Percentiles rank a stretch among this genome's conserved stretches.
These are phyloP conservation scores for Acromyrmex heyeri DNA, from an alignment of 1,140 invertebrate species.

Conservation along the genomic window DNA sequence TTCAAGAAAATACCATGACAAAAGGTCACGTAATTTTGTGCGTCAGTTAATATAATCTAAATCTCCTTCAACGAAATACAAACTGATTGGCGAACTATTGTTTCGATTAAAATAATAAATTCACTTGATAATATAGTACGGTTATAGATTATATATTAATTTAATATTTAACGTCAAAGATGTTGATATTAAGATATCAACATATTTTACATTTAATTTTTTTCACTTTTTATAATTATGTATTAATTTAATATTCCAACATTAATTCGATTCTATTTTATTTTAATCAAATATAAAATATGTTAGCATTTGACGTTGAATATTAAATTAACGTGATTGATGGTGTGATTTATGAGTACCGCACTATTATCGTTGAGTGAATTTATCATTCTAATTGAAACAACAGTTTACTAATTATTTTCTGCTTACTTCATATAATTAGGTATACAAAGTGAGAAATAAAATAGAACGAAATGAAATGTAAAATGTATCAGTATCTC, in stretches of 20 bases:
- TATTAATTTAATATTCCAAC: no score
- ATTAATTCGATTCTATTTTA: no score
- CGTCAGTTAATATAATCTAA: background rate
- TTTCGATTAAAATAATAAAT: conserved; percentile 22
- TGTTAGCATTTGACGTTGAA: no score
- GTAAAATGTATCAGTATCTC: no score
- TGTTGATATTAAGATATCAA: background rate
- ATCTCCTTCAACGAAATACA: background rate
- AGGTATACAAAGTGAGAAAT: no score
- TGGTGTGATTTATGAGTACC: background rate
- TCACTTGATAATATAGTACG: conserved; percentile 4
- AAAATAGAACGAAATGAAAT: no score
- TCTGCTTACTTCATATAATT: background rate
- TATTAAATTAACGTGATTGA: background rate
- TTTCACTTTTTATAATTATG: background rate
- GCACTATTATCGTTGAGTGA: background rate
- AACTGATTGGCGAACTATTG: background rate
- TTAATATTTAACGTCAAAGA: conserved; percentile 17
- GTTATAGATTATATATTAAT: background rate
- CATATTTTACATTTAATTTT: background rate
- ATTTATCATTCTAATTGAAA: conserved; percentile 23
- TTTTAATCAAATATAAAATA: no score
- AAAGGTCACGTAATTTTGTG: background rate
- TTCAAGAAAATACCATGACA: conserved; percentile 6
- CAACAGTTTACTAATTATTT: background rate